phyloP scores from a whole-genome alignment of 2,888 invertebrate species.

The Rotaria socialis region DNA sequence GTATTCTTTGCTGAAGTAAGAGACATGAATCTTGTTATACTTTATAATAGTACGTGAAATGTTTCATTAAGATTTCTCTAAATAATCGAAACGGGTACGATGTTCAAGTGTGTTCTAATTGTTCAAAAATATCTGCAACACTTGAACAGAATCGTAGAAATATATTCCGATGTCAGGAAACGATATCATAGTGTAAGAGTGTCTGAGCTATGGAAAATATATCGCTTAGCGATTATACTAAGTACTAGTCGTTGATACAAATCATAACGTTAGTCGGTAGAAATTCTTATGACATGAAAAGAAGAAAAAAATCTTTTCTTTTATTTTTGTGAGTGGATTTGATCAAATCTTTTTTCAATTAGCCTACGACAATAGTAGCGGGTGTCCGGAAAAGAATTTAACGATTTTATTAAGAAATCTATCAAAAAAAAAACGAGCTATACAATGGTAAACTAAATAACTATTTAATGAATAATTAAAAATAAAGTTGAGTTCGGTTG shows the following conservation, averaged over 20 bases:
- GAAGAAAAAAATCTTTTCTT: background rate
- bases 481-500: slow-evolving; percentile 60
- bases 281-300: too few relatives aligned
- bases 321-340: slow-evolving; percentile 65
- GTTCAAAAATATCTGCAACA: too few relatives aligned
- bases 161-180: too few relatives aligned
- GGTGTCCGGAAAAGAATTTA: slow-evolving; percentile 71
- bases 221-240: slow-evolving; percentile 81
- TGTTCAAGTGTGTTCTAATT: too few relatives aligned
- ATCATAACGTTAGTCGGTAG: slow-evolving; percentile 68
- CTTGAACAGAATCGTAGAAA: too few relatives aligned
- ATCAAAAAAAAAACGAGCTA: slow-evolving; percentile 76
- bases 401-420: slow-evolving; percentile 91
- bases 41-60: background rate
- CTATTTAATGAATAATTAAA: background rate
- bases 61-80: too few relatives aligned
- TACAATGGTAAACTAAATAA: slow-evolving; percentile 60
- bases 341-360: slow-evolving; percentile 89
- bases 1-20: background rate
- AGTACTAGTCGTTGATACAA: slow-evolving; percentile 80
- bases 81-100: too few relatives aligned
- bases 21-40: background rate
- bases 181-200: too few relatives aligned
- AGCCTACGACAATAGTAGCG: slow-evolving; percentile 75
- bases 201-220: slow-evolving; percentile 64